Conservation (phyloP, 2,113 vertebrate genomes). For the Psittacus erithacus region DNA sequence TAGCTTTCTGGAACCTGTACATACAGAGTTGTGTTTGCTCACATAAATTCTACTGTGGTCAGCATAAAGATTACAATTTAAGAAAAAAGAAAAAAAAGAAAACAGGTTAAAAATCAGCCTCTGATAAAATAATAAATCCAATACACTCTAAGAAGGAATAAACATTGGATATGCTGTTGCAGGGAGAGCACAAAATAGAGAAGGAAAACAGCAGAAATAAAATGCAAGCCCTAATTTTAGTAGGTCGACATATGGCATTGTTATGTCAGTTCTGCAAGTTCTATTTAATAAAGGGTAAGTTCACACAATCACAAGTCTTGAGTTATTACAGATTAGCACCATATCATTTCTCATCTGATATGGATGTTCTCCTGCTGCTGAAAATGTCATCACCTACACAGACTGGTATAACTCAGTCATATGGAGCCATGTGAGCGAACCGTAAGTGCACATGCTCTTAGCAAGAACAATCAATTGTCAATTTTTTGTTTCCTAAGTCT, state of each 20-base stretch:
- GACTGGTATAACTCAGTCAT: background rate
- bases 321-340: background rate
- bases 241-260: background rate
- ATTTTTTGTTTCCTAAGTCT: background rate
- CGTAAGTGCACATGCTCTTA: background rate
- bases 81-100: background rate
- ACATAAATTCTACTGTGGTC: background rate
- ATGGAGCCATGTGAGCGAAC: background rate
- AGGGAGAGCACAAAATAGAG: background rate
- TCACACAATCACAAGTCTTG: background rate
- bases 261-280: background rate
- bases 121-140: background rate
- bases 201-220: background rate
- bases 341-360: background rate
- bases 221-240: background rate
- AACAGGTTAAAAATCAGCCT: background rate
- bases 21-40: background rate
- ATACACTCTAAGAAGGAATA: background rate
- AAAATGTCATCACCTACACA: constrained; percentile 35
- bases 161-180: background rate
- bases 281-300: background rate
- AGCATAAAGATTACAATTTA: background rate
- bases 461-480: background rate
- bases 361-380: background rate
- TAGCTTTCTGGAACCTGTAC: background rate